Conservation (phyloP, 2,113 vertebrate species). For the Cottus gobio region DNA sequence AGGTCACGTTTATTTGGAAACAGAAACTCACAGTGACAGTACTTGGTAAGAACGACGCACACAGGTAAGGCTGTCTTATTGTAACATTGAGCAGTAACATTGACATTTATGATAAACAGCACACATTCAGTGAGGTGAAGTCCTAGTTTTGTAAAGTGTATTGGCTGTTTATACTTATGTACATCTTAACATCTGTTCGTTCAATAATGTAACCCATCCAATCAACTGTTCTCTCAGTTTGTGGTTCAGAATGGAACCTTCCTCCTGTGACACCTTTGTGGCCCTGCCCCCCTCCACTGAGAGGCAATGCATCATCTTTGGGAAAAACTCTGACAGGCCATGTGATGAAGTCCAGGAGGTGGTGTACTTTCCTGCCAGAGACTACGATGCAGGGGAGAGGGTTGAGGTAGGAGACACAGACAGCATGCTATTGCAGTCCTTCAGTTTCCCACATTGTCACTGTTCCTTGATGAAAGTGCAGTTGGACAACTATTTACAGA, state of each 20-base stretch:
- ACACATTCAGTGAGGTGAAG: not conserved
- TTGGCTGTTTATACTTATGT: not conserved
- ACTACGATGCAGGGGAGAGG: slow-evolving; percentile 74
- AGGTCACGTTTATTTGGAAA: slow-evolving; percentile 1
- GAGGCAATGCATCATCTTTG: slow-evolving; percentile 88
- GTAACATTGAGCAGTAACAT: not conserved
- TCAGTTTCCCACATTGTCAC: slow-evolving; percentile 11
- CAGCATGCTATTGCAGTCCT: slow-evolving; percentile 6
- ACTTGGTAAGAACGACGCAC: not conserved
- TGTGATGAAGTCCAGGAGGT: slow-evolving; percentile 95
- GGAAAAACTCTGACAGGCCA: slow-evolving; percentile 95
- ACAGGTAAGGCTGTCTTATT: not conserved
- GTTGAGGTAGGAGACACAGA: slow-evolving; percentile 84
- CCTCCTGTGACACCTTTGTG: slow-evolving; percentile 96
- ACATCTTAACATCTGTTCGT: not conserved
- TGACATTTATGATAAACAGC: not conserved
- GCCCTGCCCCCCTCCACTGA: slow-evolving; percentile 90
- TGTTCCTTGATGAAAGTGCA: not conserved
- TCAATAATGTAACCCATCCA: not conserved
- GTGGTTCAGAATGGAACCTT: slow-evolving; percentile 75
- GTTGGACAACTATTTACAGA: slow-evolving; percentile 15
- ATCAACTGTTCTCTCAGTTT: not conserved
- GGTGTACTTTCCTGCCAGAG: slow-evolving; percentile 85
- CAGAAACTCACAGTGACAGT: slow-evolving; percentile 45
- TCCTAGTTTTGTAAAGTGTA: not conserved